phyloP scores from a whole-genome alignment of 2,113 vertebrate species.

The Dromaius novaehollandiae region DNA sequence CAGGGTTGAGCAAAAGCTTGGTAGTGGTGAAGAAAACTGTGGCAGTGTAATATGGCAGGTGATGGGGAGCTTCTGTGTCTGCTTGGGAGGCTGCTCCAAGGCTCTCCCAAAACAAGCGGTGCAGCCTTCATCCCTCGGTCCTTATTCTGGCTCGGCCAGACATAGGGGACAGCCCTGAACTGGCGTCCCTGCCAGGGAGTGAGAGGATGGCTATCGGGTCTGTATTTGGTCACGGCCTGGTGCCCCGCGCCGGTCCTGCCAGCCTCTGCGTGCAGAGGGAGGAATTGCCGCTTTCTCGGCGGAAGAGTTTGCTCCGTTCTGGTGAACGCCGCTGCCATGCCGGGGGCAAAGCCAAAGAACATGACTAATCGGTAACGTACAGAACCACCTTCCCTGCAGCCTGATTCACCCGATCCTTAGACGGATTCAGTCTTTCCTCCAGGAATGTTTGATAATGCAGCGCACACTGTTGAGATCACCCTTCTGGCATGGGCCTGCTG shows the following conservation, averaged over 20 bases:
- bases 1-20: not conserved
- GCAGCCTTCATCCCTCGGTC: fast-evolving
- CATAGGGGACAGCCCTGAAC: fast-evolving
- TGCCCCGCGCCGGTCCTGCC: fast-evolving
- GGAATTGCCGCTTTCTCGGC: fast-evolving
- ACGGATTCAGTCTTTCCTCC: not conserved
- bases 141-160: not conserved
- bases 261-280: not conserved
- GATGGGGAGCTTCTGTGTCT: not conserved
- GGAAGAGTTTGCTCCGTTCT: not conserved
- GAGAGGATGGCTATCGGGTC: fast-evolving
- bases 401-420: not conserved
- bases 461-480: not conserved
- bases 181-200: fast-evolving
- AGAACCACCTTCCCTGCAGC: not conserved
- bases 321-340: fast-evolving
- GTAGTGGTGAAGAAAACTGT: not conserved
- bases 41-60: fast-evolving
- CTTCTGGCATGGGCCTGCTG: slow-evolving; percentile 4
- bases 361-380: not conserved
- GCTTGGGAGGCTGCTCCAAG: fast-evolving
- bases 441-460: slow-evolving; percentile 11
- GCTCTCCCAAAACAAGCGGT: not conserved
- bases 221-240: not conserved
- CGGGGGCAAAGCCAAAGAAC: not conserved